Conservation (phyloP, 1,140 invertebrate species). For the Anagrus nilaparvatae region DNA sequence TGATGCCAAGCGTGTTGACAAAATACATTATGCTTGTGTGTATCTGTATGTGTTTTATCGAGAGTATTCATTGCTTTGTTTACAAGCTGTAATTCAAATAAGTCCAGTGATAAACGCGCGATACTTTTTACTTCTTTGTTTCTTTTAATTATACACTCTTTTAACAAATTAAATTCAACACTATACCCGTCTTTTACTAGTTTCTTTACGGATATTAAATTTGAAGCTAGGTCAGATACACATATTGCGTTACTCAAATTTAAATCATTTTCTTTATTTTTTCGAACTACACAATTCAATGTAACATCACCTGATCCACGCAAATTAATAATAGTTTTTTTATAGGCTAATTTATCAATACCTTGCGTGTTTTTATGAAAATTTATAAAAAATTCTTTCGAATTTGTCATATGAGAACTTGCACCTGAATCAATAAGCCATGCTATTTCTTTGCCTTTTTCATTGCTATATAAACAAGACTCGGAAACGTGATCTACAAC, state of each 20-base stretch:
- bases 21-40: conserved; percentile 1
- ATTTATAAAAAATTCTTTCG: conserved; percentile 13
- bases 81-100: conserved; percentile 10
- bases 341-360: background rate
- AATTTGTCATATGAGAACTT: no score
- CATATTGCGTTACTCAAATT: conserved; percentile 22
- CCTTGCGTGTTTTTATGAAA: conserved; percentile 1
- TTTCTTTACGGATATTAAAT: conserved; percentile 26
- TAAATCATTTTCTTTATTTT: conserved; percentile 4
- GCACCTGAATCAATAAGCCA: no score
- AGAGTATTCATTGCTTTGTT: background rate
- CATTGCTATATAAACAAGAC: no score
- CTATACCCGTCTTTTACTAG: conserved; percentile 24
- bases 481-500: no score
- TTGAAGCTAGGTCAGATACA: conserved; percentile 22
- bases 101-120: background rate
- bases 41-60: background rate
- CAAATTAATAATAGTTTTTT: background rate
- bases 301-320: background rate
- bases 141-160: conserved; percentile 3
- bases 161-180: conserved; percentile 19
- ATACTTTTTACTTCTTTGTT: background rate
- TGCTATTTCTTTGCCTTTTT: no score
- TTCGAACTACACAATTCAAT: background rate
- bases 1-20: conserved; percentile 12